Base-by-base conservation (phyloP, 1,140 invertebrate species). In the Drosophila busckii region DNA sequence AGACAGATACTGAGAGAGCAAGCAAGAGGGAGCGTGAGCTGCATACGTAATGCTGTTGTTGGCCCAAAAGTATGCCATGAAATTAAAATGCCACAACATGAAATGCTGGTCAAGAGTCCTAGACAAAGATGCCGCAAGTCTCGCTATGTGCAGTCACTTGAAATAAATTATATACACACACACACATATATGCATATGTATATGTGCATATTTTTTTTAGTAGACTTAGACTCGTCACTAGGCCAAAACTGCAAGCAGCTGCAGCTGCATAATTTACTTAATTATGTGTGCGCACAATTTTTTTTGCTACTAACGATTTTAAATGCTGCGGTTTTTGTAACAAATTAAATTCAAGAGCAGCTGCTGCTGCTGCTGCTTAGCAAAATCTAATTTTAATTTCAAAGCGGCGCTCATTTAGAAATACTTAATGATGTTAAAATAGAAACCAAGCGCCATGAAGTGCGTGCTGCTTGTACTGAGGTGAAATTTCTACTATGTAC, bases 121-220 rank as follows among this genome's bases (percentile, higher is more conserved):
- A 38, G 44, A 46, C 42, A 34, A 46, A 46, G 26, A 12, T 8
- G 13, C 3, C 13, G 8, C 3, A 4, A 17, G 3, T 2, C 16
- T 13, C 12, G 45, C 20, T 41, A 29, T 56, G 58, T 45, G 38
- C 32, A 50, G 48, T 55, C 67, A 70, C 66, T 71, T 58, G 56
- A 73, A 73, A 58, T 71, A 73, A 71, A 71, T 73, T 71, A 73
- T 42, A 20, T 73, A n/a, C n/a, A n/a, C n/a, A n/a, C n/a, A n/a
- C n/a, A n/a, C n/a, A n/a, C n/a, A n/a, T n/a, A n/a, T n/a, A n/a
- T n/a, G n/a, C n/a, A n/a, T n/a, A n/a, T n/a, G n/a, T n/a, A n/a
- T n/a, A n/a, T n/a, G n/a, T n/a, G n/a, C n/a, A n/a, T n/a, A n/a
- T n/a, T n/a, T n/a, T n/a, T n/a, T n/a, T n/a, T n/a, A n/a, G n/a